These are phyloP conservation scores for Oscheius onirici DNA, from an alignment of 2,888 invertebrate species.

Conservation along the genomic window DNA sequence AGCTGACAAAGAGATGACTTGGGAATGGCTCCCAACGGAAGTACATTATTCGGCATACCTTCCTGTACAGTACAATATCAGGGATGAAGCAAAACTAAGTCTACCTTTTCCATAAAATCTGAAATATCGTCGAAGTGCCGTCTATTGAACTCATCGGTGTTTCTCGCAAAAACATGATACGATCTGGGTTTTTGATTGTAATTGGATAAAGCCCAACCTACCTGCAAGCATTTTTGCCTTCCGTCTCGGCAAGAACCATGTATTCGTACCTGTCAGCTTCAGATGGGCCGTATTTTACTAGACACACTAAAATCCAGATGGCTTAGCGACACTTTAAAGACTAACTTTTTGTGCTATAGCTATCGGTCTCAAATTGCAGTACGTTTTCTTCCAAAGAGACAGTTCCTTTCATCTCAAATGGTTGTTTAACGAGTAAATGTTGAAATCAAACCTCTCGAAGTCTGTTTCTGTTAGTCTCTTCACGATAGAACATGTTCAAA, in stretches of 20 bases:
- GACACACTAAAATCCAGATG: constrained; percentile 51
- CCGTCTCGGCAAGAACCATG: constrained; percentile 61
- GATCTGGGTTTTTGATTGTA: constrained; percentile 44
- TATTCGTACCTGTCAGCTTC: constrained; percentile 61
- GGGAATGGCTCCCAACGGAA: constrained; percentile 56
- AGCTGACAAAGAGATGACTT: constrained; percentile 53
- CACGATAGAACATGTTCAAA: constrained; percentile 63
- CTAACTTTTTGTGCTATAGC: constrained; percentile 56
- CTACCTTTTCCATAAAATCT: constrained; percentile 61
- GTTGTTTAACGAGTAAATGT: background rate
- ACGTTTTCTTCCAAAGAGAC: constrained; percentile 42
- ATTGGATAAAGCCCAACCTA: background rate
- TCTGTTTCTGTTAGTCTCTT: constrained; percentile 50
- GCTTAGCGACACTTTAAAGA: background rate
- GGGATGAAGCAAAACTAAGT: background rate
- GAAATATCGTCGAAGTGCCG: constrained; percentile 64
- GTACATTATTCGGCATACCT: constrained; percentile 41
- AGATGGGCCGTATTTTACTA: constrained; percentile 62
- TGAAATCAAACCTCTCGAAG: constrained; percentile 57
- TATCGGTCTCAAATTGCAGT: constrained; percentile 48
- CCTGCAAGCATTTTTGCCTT: constrained; percentile 55
- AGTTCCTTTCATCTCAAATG: constrained; percentile 60
- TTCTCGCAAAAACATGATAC: constrained; percentile 61
- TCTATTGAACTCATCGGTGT: constrained; percentile 62
- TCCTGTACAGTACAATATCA: constrained; percentile 17